Percentiles rank a stretch among this genome's conserved stretches.
phyloP scores from a whole-genome alignment of 2,888 invertebrate genomes.

The Xiphydria camelus region DNA sequence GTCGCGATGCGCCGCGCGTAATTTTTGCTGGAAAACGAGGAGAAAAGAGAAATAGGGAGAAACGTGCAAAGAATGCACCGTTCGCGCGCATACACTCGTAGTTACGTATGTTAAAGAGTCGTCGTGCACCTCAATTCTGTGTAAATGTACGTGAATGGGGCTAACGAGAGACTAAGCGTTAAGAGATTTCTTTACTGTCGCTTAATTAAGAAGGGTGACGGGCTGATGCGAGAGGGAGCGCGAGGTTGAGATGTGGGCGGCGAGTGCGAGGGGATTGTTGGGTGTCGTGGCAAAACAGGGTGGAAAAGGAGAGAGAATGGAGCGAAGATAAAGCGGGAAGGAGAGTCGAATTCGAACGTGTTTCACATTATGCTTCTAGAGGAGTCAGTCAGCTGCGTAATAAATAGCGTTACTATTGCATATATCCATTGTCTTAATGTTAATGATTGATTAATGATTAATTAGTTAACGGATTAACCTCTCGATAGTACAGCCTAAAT shows the following conservation, averaged over 20 bases:
- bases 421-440: constrained; percentile 39
- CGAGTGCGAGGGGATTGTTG: too few relatives aligned
- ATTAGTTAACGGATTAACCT: constrained; percentile 28
- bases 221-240: constrained; percentile 6
- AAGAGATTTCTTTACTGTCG: neutral
- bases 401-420: constrained; percentile 27
- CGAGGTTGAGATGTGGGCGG: constrained; percentile 10
- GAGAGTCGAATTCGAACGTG: constrained; percentile 28
- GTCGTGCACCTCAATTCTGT: constrained; percentile 11
- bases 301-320: neutral
- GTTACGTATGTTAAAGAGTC: too few relatives aligned
- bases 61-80: too few relatives aligned
- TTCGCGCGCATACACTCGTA: too few relatives aligned
- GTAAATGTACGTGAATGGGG: neutral
- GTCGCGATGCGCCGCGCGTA: too few relatives aligned
- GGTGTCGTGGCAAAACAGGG: neutral
- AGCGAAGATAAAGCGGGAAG: constrained; percentile 7
- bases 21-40: too few relatives aligned
- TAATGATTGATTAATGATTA: constrained; percentile 35
- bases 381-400: constrained; percentile 32
- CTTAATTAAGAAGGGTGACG: too few relatives aligned
- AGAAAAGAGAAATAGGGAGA: too few relatives aligned
- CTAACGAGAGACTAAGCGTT: constrained; percentile 5
- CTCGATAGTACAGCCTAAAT: constrained; percentile 20
- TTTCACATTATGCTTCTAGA: constrained; percentile 39